These are phyloP conservation scores for Trematocara stigmaticum DNA, from an alignment of 2,113 vertebrate species.

Conservation along the genomic window DNA sequence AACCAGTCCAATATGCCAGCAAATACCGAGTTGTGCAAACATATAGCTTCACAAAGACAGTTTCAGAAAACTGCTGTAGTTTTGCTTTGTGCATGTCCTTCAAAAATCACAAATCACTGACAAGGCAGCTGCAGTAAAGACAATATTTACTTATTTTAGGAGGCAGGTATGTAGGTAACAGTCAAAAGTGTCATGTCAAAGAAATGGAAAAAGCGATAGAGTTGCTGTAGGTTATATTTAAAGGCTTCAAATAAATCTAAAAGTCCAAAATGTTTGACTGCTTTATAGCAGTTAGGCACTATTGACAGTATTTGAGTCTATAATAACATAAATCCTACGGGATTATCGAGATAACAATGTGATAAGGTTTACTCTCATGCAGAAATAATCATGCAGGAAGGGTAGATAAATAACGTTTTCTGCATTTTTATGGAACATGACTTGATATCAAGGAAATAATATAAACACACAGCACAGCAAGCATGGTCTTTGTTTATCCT, in stretches of 20 bases:
- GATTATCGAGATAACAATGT: not conserved
- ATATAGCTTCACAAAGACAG: not conserved
- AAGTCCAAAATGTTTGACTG: not conserved
- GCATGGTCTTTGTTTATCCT: not conserved
- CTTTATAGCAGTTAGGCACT: not conserved
- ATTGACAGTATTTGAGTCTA: not conserved
- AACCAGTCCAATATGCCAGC: not conserved
- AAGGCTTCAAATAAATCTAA: not conserved
- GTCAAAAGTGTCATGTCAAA: not conserved
- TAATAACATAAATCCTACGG: not conserved
- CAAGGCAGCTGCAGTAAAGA: not conserved
- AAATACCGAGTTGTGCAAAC: not conserved
- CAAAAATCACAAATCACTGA: not conserved
- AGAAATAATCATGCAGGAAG: not conserved
- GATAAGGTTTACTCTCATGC: not conserved
- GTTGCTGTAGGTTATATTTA: not conserved
- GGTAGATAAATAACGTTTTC: not conserved
- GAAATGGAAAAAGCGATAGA: not conserved
- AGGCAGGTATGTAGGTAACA: not conserved
- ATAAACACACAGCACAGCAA: not conserved
- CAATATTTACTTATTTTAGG: not conserved
- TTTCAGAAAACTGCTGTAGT: not conserved
- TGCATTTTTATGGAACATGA: not conserved
- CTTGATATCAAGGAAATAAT: not conserved
- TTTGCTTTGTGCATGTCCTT: not conserved